These are phyloP conservation scores for Drosophila orena DNA, from an alignment of 1,140 invertebrate species.

Conservation along the genomic window DNA sequence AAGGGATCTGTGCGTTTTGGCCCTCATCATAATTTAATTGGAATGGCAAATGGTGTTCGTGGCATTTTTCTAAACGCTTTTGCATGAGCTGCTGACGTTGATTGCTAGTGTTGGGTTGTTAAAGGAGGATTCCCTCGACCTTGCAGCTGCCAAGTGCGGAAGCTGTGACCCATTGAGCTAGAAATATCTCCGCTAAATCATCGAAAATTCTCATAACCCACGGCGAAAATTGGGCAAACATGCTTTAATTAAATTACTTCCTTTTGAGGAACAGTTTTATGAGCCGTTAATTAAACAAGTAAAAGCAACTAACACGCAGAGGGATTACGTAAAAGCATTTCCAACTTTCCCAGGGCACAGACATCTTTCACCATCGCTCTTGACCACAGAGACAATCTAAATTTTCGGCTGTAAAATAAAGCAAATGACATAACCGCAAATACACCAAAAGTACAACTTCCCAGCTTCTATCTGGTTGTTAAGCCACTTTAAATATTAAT, in stretches of 20 bases:
- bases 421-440: conserved; percentile 67
- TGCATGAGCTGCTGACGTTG: conserved; percentile 55
- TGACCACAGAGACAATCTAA: conserved; percentile 40
- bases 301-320: conserved; percentile 35
- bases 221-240: conserved; percentile 27
- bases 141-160: conserved; percentile 3
- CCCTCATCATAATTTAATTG: conserved; percentile 55
- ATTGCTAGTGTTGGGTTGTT: conserved; percentile 14
- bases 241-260: conserved; percentile 44
- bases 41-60: conserved; percentile 27
- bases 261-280: conserved; percentile 43
- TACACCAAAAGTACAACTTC: conserved; percentile 17
- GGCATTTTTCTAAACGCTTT: conserved; percentile 50
- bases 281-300: conserved; percentile 54
- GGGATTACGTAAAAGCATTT: conserved; percentile 50
- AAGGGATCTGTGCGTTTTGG: conserved; percentile 37
- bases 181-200: conserved; percentile 19
- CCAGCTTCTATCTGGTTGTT: conserved; percentile 30
- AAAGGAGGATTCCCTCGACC: conserved; percentile 9
- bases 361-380: conserved; percentile 44
- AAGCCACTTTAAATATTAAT: conserved; percentile 79
- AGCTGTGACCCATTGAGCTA: conserved; percentile 31
- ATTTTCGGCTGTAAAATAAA: conserved; percentile 18
- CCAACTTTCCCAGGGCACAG: conserved; percentile 49
- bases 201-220: conserved; percentile 31